Evolutionary conservation across 2,888 invertebrate species (phyloP).

Genomic region (Ceriagrion tenellum): DNA sequence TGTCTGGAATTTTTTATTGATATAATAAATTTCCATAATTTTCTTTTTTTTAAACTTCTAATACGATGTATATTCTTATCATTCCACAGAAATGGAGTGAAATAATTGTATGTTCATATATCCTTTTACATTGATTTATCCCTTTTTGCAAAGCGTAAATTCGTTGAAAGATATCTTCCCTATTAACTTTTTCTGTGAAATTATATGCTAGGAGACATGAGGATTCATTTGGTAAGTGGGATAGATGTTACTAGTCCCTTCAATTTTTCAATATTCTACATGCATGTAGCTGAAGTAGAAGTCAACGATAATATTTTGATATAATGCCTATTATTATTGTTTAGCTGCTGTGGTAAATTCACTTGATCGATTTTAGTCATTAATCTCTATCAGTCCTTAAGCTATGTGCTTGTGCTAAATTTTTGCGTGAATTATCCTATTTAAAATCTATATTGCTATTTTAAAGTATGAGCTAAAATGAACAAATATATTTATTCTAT

Average conservation of each 20-base stretch:
- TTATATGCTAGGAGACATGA: background rate
- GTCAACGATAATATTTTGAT: background rate
- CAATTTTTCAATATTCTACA: background rate
- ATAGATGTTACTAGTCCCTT: background rate
- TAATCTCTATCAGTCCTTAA: background rate
- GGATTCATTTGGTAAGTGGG: constrained; percentile 13
- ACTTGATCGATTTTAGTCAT: background rate
- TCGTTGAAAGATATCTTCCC: background rate
- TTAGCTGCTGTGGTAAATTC: background rate
- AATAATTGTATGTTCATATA: no score
- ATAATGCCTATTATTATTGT: background rate
- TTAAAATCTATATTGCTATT: background rate
- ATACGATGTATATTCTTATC: no score
- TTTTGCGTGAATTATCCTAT: background rate
- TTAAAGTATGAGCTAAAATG: background rate
- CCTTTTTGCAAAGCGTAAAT: no score
- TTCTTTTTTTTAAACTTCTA: no score
- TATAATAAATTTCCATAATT: no score
- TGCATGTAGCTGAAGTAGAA: background rate
- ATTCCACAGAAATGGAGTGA: no score
- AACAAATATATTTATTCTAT: background rate
- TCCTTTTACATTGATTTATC: no score
- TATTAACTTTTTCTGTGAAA: background rate
- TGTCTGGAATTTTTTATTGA: no score
- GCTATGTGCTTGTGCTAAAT: background rate